Percentiles rank a stretch among this genome's conserved stretches.
Evolutionary conservation across 2,113 vertebrate genomes (phyloP).

Genomic region (Cyphomyrus plagiostoma): DNA sequence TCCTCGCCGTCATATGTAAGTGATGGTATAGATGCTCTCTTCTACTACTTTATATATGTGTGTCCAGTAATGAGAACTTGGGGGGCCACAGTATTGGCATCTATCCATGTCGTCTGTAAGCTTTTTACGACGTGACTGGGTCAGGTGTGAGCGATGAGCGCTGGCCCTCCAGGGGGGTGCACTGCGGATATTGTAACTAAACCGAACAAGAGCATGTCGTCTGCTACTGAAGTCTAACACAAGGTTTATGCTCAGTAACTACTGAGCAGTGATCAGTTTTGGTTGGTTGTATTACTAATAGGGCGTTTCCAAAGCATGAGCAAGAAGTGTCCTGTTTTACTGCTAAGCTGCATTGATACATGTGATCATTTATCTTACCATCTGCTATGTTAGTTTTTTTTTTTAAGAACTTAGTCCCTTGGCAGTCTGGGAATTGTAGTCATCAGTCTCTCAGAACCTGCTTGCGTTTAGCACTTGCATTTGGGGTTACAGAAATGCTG

Average conservation of each 20-base stretch:
- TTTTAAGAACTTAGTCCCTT: not conserved
- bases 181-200: not conserved
- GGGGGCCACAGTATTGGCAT: not conserved
- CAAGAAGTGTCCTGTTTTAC: not conserved
- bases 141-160: not conserved
- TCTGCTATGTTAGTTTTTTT: not conserved
- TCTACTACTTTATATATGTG: conserved; percentile 25
- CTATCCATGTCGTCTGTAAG: not conserved
- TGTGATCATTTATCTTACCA: not conserved
- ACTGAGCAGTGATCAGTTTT: not conserved
- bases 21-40: conserved; percentile 1
- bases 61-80: conserved; percentile 30
- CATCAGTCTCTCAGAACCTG: not conserved
- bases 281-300: not conserved
- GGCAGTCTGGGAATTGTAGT: not conserved
- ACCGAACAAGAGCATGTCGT: not conserved
- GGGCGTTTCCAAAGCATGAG: not conserved
- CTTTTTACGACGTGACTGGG: not conserved
- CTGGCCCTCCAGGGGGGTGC: not conserved
- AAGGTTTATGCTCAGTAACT: not conserved
- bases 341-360: too few relatives aligned
- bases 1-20: not conserved
- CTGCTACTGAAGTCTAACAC: not conserved
- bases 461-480: not conserved
- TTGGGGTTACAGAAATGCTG: not conserved